Evolutionary conservation across 2,888 invertebrate species (phyloP).

Genomic region (Lottia scabra): DNA sequence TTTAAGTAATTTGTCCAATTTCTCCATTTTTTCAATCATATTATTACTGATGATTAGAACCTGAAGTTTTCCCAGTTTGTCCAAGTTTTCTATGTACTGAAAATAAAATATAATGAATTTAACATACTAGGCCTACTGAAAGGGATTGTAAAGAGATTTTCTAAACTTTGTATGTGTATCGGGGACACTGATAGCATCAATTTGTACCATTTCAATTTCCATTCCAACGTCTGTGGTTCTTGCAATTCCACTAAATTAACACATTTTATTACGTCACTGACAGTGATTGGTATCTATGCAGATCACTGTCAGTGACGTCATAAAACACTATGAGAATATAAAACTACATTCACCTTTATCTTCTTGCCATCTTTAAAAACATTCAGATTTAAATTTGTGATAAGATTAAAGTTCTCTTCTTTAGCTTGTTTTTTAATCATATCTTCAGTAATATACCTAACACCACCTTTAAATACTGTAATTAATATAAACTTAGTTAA

Average conservation of each 20-base stretch:
- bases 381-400: constrained; percentile 62
- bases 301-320: too few species aligned
- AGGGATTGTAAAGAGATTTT: too few species aligned
- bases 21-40: constrained; percentile 66
- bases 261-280: too few species aligned
- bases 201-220: too few species aligned
- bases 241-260: too few species aligned
- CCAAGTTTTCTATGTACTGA: constrained; percentile 68
- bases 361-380: constrained; percentile 65
- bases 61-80: constrained; percentile 58
- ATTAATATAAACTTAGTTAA: not conserved
- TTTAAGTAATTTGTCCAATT: constrained; percentile 58
- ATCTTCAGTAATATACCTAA: constrained; percentile 67
- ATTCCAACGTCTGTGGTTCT: too few species aligned
- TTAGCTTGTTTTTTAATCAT: constrained; percentile 61
- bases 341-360: constrained; percentile 58
- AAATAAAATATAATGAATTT: constrained; percentile 19
- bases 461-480: constrained; percentile 45
- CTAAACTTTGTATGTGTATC: too few species aligned
- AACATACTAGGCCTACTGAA: not conserved
- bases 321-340: too few species aligned
- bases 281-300: too few species aligned
- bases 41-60: constrained; percentile 61
- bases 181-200: too few species aligned
- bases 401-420: constrained; percentile 57